Base-by-base conservation (phyloP, 2,797 vertebrate genomes). In the Melanotaenia maccullochi region DNA sequence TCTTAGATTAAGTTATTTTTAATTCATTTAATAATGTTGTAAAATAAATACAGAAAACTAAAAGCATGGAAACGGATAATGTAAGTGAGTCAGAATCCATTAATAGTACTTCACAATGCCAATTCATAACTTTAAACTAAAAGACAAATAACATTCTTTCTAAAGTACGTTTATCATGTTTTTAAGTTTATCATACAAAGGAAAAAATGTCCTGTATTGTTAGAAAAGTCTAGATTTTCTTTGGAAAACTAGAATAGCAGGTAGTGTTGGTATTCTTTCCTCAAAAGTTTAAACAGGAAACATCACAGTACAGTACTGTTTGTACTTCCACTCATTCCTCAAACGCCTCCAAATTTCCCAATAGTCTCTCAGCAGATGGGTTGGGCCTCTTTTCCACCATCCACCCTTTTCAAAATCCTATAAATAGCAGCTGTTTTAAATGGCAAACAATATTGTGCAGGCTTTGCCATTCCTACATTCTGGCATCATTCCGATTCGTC, bases 381-480 rank as follows among this genome's bases (percentile, higher is more conserved):
- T 71, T 68, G 76, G 79, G 79, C 80, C 78, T 65, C 72, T 78
- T 76, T 83, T 90, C 76, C 76, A 86, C 65, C 67, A 68, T 75
- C 76, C 81, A 85, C 78, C 82, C 80, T 86, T 89, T 90, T 82
- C 79, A 73, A 89, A 78, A 88, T 78, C 67, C 90, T 93, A 93
- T 91, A 90, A 92, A 93, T 94, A 93, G 86, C 85, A 87, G 74
- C 71, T 85, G 82, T 89, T 92, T 82, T 72, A 77, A 73, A 75
- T 68, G 79, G 75, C 81, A 81, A 89, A 90, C 85, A 89, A 90
- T 90, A 76, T 79, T 77, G 72, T 30, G 68, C 74, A 81, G 63
- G 60, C 72, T 84, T 86, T 80, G 81, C 83, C 79, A 90, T 90
- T 93, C 87, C 90, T 80, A 79, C 85, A 87, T 92, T 90, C 89